These are phyloP conservation scores for Pogonognathellus flavescens DNA, from an alignment of 1,140 invertebrate species.

Conservation along the genomic window DNA sequence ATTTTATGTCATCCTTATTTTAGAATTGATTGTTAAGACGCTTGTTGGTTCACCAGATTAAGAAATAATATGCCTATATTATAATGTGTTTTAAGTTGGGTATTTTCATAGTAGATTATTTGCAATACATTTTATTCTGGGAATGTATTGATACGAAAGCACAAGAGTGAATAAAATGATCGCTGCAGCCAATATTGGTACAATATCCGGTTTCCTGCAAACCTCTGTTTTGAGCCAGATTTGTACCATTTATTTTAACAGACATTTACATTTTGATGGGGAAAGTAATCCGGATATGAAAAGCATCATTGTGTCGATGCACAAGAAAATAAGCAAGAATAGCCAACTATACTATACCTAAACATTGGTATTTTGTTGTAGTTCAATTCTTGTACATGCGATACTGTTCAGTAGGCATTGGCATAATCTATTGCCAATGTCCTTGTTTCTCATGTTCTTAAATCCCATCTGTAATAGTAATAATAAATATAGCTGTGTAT, in stretches of 20 bases:
- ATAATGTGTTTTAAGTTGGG: too few species aligned
- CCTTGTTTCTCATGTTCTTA: neutral
- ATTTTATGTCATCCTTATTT: too few species aligned
- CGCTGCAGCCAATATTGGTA: slow-evolving; percentile 48
- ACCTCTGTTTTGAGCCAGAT: neutral
- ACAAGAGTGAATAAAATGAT: neutral
- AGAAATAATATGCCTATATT: too few species aligned
- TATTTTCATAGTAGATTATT: too few species aligned
- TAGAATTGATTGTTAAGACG: too few species aligned
- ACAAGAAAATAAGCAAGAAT: neutral
- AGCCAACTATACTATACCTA: neutral
- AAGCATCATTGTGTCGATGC: slow-evolving; percentile 45
- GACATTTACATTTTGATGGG: slow-evolving; percentile 60
- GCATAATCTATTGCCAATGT: neutral
- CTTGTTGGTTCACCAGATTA: too few species aligned
- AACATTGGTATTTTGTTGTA: too few species aligned
- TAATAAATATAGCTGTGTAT: neutral
- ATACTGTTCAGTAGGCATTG: neutral
- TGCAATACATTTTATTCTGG: too few species aligned
- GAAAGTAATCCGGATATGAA: slow-evolving; percentile 6
- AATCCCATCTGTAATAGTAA: neutral
- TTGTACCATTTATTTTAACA: neutral
- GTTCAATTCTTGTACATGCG: too few species aligned
- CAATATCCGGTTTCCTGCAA: slow-evolving; percentile 60
- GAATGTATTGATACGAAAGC: too few species aligned